Percentiles rank a stretch among this genome's conserved stretches.
Evolutionary conservation across 2,797 vertebrate genomes (phyloP).

Genomic region (Anguilla marmorata): DNA sequence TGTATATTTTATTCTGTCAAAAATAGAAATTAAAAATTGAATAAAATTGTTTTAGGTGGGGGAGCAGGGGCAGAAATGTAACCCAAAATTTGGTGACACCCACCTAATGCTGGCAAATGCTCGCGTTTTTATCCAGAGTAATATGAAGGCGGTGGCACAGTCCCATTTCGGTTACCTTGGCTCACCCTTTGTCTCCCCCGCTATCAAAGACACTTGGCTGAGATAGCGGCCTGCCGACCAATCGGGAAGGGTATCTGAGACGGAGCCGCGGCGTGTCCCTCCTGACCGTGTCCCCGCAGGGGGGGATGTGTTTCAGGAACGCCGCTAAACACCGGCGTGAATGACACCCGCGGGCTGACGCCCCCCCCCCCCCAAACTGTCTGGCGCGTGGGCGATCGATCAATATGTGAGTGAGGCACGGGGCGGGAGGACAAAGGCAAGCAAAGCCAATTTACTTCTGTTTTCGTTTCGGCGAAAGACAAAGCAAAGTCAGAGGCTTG

Average conservation of each 20-base stretch:
- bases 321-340: not conserved
- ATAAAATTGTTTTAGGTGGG: not conserved
- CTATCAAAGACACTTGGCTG: not conserved
- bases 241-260: not conserved
- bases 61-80: not conserved
- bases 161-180: not conserved
- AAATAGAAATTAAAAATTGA: not conserved
- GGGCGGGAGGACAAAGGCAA: constrained; percentile 36
- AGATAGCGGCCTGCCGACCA: not conserved
- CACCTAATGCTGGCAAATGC: not conserved
- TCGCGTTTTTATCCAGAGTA: not conserved
- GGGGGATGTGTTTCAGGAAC: not conserved
- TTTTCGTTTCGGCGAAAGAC: constrained; percentile 66
- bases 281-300: not conserved
- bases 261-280: not conserved
- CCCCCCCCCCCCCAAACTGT: not conserved
- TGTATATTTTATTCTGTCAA: not conserved
- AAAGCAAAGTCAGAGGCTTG: constrained; percentile 69
- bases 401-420: constrained; percentile 56
- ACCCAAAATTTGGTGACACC: not conserved
- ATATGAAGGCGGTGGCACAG: not conserved
- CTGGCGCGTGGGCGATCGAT: constrained; percentile 44
- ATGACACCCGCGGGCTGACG: constrained; percentile 2
- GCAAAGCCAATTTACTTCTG: constrained; percentile 65
- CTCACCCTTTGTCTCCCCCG: not conserved